Conservation (phyloP, 2,888 invertebrate species). For the Antheraea assamensis region DNA sequence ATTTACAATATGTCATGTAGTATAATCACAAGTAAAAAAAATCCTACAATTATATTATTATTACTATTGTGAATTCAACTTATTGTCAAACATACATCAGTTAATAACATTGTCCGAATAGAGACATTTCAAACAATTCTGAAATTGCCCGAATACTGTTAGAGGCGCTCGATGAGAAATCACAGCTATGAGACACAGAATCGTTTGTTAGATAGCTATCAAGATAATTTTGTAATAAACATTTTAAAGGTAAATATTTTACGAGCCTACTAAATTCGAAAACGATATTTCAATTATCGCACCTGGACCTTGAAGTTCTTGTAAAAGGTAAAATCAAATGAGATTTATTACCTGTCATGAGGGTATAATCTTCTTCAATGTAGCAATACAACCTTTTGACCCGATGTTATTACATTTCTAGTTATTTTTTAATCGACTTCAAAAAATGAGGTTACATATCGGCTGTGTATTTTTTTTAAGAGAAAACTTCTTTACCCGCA, state of each 20-base stretch:
- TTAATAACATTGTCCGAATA: no score
- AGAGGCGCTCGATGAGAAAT: background rate
- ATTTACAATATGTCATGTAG: background rate
- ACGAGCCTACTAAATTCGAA: slow-evolving; percentile 4
- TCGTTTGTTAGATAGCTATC: background rate
- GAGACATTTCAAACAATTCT: background rate
- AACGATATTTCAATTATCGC: background rate
- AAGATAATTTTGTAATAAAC: slow-evolving; percentile 12
- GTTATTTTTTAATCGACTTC: background rate
- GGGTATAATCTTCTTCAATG: background rate
- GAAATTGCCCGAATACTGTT: background rate
- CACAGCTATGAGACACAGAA: background rate
- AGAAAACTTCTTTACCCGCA: no score
- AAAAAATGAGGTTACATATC: no score
- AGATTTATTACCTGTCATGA: background rate
- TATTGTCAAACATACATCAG: no score
- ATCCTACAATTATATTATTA: background rate
- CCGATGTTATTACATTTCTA: background rate
- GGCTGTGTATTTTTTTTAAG: no score
- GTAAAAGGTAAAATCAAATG: background rate
- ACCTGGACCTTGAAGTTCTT: background rate
- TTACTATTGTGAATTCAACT: background rate
- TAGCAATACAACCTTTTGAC: background rate
- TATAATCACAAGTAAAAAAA: background rate
- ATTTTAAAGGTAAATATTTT: slow-evolving; percentile 10